Percentiles rank a stretch among this genome's conserved stretches.
Conservation (phyloP, 2,797 vertebrate genomes). For the Sebastes hubbsi region DNA sequence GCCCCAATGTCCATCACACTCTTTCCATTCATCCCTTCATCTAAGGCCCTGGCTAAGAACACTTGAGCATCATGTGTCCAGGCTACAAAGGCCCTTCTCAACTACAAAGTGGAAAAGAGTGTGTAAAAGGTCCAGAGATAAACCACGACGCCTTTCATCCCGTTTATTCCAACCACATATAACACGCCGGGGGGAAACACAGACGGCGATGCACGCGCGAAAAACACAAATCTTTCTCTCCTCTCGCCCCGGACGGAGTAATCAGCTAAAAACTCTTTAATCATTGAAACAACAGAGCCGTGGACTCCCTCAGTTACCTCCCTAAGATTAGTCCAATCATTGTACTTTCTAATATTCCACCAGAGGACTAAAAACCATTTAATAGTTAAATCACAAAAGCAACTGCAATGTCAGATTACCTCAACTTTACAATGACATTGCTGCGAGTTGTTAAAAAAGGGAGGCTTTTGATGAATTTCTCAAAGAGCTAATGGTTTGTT, state of each 20-base stretch:
- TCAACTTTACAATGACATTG: slow-evolving; percentile 60
- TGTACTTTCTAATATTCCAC: slow-evolving; percentile 49
- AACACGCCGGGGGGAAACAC: background rate
- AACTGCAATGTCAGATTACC: slow-evolving; percentile 56
- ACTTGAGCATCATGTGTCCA: slow-evolving; percentile 71
- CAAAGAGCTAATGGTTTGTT: slow-evolving; percentile 70
- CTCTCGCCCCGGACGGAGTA: background rate
- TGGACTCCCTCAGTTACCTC: slow-evolving; percentile 38
- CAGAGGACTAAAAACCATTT: slow-evolving; percentile 53
- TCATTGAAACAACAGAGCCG: slow-evolving; percentile 43
- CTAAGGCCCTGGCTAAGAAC: slow-evolving; percentile 63
- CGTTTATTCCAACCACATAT: slow-evolving; percentile 37
- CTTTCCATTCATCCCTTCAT: slow-evolving; percentile 51
- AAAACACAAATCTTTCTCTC: slow-evolving; percentile 2
- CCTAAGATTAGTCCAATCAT: slow-evolving; percentile 48
- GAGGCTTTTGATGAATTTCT: slow-evolving; percentile 65
- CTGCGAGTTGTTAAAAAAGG: slow-evolving; percentile 48
- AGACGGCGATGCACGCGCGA: background rate
- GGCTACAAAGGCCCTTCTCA: slow-evolving; percentile 70
- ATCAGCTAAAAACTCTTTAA: slow-evolving; percentile 58
- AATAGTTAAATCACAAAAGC: slow-evolving; percentile 58
- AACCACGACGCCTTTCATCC: slow-evolving; percentile 56
- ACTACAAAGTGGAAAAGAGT: slow-evolving; percentile 67
- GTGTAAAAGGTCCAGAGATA: slow-evolving; percentile 55
- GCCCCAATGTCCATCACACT: slow-evolving; percentile 45